These are phyloP conservation scores for Heterochromis multidens DNA, from an alignment of 2,113 vertebrate genomes.

Conservation along the genomic window DNA sequence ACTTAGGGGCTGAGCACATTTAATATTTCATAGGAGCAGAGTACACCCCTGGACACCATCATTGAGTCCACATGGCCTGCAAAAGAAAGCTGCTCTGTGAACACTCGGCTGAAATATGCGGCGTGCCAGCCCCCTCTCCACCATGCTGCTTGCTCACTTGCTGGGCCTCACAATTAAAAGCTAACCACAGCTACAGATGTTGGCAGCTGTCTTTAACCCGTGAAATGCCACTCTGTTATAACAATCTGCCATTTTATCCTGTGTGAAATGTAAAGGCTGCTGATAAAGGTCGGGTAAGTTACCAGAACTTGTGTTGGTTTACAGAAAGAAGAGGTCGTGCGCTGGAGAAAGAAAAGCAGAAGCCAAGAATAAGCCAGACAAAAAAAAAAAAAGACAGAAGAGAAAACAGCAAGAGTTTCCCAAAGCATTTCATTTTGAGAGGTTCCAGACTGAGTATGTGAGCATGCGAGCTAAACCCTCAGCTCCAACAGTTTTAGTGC, in stretches of 20 bases:
- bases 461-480: conserved; percentile 15
- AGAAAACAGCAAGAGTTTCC: not conserved
- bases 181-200: conserved; percentile 90
- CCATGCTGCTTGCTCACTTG: conserved; percentile 78
- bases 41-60: conserved; percentile 87
- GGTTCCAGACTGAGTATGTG: conserved; percentile 42
- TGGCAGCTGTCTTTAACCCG: conserved; percentile 78
- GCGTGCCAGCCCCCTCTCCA: conserved; percentile 81
- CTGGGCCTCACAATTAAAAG: conserved; percentile 90
- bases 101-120: conserved; percentile 91
- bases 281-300: not conserved
- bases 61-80: conserved; percentile 97
- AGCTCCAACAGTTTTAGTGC: conserved; percentile 49
- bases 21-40: conserved; percentile 95
- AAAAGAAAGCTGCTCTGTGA: conserved; percentile 92
- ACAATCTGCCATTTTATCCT: not conserved
- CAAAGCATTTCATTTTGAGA: conserved; percentile 32
- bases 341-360: not conserved
- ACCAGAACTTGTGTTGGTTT: not conserved
- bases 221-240: conserved; percentile 26
- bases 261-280: not conserved
- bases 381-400: not conserved
- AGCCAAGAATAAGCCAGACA: not conserved
- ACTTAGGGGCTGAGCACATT: conserved; percentile 85
- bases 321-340: not conserved